Percentiles rank a stretch among this genome's conserved stretches.
These are phyloP conservation scores for Neopipo cinnamomea DNA, from an alignment of 2,113 vertebrate genomes.

Conservation along the genomic window DNA sequence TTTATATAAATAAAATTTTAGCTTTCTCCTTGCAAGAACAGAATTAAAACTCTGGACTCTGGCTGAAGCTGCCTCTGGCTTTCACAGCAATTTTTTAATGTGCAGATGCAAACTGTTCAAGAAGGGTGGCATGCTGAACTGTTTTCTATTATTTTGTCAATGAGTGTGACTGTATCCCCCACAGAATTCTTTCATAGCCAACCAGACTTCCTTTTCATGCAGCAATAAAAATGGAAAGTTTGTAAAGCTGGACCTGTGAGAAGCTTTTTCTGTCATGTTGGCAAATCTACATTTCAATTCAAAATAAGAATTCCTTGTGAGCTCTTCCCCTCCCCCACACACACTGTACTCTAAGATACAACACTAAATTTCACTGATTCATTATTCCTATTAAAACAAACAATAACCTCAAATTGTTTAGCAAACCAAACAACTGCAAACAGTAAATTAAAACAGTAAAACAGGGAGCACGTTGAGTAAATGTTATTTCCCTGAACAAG, in stretches of 20 bases:
- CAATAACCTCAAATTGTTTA: slow-evolving; percentile 73
- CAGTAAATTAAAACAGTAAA: slow-evolving; percentile 75
- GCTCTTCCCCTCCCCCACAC: not conserved
- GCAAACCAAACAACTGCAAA: slow-evolving; percentile 73
- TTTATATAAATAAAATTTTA: not conserved
- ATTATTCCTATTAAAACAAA: slow-evolving; percentile 82
- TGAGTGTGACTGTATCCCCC: not conserved
- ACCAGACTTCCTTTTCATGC: not conserved
- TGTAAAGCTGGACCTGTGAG: not conserved
- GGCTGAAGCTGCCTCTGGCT: not conserved
- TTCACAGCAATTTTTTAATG: not conserved
- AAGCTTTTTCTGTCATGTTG: slow-evolving; percentile 34
- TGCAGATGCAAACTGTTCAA: not conserved
- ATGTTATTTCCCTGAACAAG: slow-evolving; percentile 76
- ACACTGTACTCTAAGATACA: slow-evolving; percentile 52
- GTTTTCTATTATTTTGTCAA: not conserved
- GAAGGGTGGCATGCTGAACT: not conserved
- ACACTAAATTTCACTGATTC: slow-evolving; percentile 75
- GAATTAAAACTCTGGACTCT: not conserved
- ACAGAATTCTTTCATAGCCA: not conserved
- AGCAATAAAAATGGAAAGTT: not conserved
- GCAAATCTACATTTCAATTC: slow-evolving; percentile 52
- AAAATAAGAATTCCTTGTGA: slow-evolving; percentile 35
- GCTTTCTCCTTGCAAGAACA: not conserved
- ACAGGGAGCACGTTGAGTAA: slow-evolving; percentile 69